These are phyloP conservation scores for Patiria miniata DNA, from an alignment of 35 echinoderm and acorn worm species.

Conservation along the genomic window DNA sequence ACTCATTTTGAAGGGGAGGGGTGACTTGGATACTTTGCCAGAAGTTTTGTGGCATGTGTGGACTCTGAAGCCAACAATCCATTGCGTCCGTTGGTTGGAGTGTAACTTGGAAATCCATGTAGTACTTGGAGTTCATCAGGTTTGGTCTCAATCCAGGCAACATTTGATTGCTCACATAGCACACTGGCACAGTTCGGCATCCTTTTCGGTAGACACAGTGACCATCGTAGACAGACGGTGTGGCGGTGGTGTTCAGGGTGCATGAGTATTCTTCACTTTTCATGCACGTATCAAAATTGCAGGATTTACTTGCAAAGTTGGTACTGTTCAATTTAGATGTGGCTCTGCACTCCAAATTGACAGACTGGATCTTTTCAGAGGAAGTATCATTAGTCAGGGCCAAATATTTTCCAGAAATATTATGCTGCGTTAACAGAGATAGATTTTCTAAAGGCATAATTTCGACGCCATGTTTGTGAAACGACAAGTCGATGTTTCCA, in stretches of 20 bases:
- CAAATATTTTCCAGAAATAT: not conserved
- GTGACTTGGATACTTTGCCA: too few relatives aligned
- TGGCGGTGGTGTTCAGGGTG: not conserved
- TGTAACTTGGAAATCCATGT: not conserved
- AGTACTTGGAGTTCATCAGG: not conserved
- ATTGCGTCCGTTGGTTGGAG: not conserved
- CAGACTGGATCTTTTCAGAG: not conserved
- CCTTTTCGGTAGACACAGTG: not conserved
- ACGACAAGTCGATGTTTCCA: not conserved
- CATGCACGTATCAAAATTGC: not conserved
- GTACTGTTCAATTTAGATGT: not conserved
- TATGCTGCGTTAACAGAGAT: not conserved
- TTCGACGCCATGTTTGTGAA: not conserved
- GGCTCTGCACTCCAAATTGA: not conserved
- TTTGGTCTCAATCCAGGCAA: not conserved
- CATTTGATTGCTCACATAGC: not conserved
- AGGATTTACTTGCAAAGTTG: not conserved
- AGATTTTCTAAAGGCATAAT: not conserved
- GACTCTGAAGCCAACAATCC: not conserved
- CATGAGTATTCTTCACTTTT: not conserved
- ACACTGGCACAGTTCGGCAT: not conserved
- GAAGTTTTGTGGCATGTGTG: too few relatives aligned
- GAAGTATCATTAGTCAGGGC: not conserved
- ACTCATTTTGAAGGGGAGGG: too few relatives aligned
- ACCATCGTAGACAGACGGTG: not conserved